phyloP scores from a whole-genome alignment of 2,888 invertebrate species.

The Thysanoteuthis rhombus region DNA sequence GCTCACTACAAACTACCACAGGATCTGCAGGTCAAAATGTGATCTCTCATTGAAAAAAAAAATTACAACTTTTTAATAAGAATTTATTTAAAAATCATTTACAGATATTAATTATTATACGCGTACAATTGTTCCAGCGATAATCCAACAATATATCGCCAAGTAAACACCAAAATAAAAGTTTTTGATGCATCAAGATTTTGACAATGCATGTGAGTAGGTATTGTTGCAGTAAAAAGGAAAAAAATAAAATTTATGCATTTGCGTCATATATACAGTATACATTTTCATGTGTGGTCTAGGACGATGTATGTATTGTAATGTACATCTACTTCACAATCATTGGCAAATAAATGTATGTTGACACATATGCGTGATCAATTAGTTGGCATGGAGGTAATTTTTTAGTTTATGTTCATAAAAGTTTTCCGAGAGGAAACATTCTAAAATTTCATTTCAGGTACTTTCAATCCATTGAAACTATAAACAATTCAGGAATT shows the following conservation, averaged over 20 bases:
- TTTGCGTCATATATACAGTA: neutral
- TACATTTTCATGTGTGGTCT: neutral
- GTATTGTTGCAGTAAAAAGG: neutral
- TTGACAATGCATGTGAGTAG: neutral
- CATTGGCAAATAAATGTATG: neutral
- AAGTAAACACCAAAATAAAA: neutral
- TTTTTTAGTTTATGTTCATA: too few species aligned
- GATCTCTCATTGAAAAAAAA: neutral
- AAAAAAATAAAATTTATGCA: neutral
- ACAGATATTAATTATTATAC: neutral
- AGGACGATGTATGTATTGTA: neutral
- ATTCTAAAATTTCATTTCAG: too few species aligned
- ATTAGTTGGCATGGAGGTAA: neutral
- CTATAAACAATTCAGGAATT: too few species aligned
- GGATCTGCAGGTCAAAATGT: slow-evolving; percentile 12
- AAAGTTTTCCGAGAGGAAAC: too few species aligned
- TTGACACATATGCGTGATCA: neutral
- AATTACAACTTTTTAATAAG: neutral
- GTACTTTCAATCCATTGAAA: too few species aligned
- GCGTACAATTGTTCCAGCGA: slow-evolving; percentile 12
- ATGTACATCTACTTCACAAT: neutral
- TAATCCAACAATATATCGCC: neutral
- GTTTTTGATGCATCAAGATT: neutral
- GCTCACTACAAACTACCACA: neutral
- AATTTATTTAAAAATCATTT: neutral